phyloP scores from a whole-genome alignment of 53 echinoderm and acorn worm species.

The Crossaster papposus region DNA sequence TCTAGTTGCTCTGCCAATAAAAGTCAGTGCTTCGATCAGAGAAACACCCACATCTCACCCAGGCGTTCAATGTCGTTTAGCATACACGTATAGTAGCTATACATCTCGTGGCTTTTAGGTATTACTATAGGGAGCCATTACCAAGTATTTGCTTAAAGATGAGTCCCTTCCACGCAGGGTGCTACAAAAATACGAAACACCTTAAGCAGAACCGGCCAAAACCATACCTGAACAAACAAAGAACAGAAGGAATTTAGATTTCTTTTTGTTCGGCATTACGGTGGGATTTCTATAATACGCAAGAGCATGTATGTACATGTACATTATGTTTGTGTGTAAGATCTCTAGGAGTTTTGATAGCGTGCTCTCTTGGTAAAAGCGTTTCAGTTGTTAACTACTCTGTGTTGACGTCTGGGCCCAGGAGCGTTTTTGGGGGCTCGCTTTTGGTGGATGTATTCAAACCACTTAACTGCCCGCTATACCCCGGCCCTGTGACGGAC shows the following conservation, averaged over 20 bases:
- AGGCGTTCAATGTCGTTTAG: neutral
- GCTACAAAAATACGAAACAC: slow-evolving; percentile 43
- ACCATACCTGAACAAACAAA: slow-evolving; percentile 53
- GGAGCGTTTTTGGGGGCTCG: slow-evolving; percentile 11
- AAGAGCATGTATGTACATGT: neutral
- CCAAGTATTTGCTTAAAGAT: slow-evolving; percentile 20
- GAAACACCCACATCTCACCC: neutral
- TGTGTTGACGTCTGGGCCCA: slow-evolving; percentile 53
- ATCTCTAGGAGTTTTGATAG: neutral
- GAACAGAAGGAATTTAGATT: neutral
- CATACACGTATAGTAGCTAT: neutral
- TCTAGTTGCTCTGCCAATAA: neutral
- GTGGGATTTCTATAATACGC: neutral
- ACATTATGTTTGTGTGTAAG: neutral
- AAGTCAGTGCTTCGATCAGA: neutral
- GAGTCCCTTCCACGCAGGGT: neutral
- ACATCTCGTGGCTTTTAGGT: slow-evolving; percentile 1
- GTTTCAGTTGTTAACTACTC: slow-evolving; percentile 46
- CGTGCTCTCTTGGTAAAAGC: neutral
- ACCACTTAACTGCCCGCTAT: slow-evolving; percentile 38
- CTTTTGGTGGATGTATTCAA: neutral
- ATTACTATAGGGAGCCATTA: slow-evolving; percentile 29
- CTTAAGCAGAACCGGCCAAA: slow-evolving; percentile 12
- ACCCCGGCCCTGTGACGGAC: neutral
- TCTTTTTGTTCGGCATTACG: neutral